Evolutionary conservation across 1,140 invertebrate species (phyloP).

Genomic region (Armadillidium nasatum): DNA sequence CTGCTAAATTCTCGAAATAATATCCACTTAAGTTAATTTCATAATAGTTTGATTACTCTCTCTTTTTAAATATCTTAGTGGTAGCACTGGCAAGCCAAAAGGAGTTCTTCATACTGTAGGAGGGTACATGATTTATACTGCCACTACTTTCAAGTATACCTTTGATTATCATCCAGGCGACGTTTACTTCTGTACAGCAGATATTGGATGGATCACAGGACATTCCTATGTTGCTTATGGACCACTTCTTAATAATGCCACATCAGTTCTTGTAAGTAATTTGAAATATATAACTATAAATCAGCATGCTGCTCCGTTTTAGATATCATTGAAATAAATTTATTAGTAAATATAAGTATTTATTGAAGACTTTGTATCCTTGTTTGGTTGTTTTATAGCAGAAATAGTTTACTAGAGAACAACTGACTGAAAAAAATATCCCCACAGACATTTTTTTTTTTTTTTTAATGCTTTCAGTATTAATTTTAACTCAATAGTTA

Average conservation of each 20-base stretch:
- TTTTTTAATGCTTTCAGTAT: too few relatives aligned
- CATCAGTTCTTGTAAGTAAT: conserved; percentile 73
- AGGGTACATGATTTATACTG: conserved; percentile 87
- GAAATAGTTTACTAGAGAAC: too few relatives aligned
- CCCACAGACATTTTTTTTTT: too few relatives aligned
- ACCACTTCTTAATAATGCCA: conserved; percentile 87
- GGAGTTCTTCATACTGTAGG: conserved; percentile 90
- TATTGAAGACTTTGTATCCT: too few relatives aligned
- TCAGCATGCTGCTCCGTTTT: too few relatives aligned
- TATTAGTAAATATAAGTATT: too few relatives aligned
- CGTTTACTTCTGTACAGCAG: conserved; percentile 98
- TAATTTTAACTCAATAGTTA: too few relatives aligned
- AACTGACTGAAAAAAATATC: too few relatives aligned
- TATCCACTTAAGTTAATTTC: too few relatives aligned
- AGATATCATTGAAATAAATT: too few relatives aligned
- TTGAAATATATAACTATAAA: neutral
- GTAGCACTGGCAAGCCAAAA: conserved; percentile 95
- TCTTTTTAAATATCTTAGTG: conserved; percentile 57
- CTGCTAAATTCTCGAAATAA: too few relatives aligned
- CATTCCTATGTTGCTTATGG: conserved; percentile 95
- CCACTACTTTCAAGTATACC: conserved; percentile 79
- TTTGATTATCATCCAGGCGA: conserved; percentile 90
- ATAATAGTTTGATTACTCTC: neutral
- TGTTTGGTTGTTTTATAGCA: too few relatives aligned
- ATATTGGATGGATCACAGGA: conserved; percentile 97